Evolutionary conservation across 2,797 vertebrate genomes (phyloP), one percentile per base, ranked within the genome.

Genomic region (Hipposideros larvatus): DNA sequence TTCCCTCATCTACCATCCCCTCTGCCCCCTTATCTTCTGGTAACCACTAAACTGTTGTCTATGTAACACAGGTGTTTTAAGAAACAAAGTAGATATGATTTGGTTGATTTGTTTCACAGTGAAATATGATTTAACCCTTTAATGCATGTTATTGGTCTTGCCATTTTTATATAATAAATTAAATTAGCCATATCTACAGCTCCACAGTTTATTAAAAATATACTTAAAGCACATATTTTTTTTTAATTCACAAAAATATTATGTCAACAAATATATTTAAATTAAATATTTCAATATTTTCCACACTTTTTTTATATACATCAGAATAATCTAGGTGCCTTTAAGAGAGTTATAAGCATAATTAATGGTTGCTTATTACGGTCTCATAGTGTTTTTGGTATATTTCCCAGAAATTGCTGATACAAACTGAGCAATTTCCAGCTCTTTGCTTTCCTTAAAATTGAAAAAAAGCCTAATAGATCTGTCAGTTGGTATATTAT

Each of bases 371-470:
- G 11, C 92, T 92, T 83, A 82, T 84, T 82, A 77, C 78, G 22
- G 79, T 57, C 88, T 92, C 18, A 28, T 90, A 71, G 41, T 34
- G 14, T 46, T 96, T 94, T 91, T 68, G 34, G 41, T 83, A 74
- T 63, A 83, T 26, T 93, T 95, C 43, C 63, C 63, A 95, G 75
- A 87, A 94, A 90, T 65, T 94, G 10, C 63, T 78, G 43, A 90
- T 90, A 22, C 55, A 68, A 83, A 91, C 51, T 53, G n/a, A 57
- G 68, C n/a, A 82, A 93, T 95, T 95, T 92, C 86, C 79, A 79
- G 43, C 89, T 65, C 31, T 87, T 87, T 87, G 10, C 80, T 90
- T 84, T 87, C 26, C 82, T 74, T 96, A 89, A 83, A 96, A 66
- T n/a, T 65, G 37, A 84, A 95, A 19, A 51, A 87, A 96, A 82